phyloP scores from a whole-genome alignment of 2,888 invertebrate genomes.

The Esperia sulphurella region DNA sequence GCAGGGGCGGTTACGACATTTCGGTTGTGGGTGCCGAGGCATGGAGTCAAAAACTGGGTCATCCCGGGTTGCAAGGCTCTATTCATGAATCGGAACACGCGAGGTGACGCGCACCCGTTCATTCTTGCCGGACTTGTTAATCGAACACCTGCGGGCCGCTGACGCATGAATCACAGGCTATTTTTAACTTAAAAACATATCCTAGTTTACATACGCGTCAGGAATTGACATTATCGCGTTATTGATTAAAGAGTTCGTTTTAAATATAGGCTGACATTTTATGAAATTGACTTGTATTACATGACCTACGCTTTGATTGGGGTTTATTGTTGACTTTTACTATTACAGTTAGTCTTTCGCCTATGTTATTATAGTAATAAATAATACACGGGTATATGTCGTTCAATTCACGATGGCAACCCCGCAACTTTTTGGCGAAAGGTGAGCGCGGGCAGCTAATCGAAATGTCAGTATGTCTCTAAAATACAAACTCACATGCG shows the following conservation, averaged over 20 bases:
- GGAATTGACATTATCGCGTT: neutral
- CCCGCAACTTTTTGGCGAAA: too few relatives aligned
- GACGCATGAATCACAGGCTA: slow-evolving; percentile 33
- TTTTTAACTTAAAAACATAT: neutral
- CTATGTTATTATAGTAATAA: too few relatives aligned
- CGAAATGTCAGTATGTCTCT: too few relatives aligned
- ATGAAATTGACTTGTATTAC: too few relatives aligned
- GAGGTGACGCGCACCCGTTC: slow-evolving; percentile 60
- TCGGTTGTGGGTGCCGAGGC: slow-evolving; percentile 17
- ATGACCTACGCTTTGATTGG: too few relatives aligned
- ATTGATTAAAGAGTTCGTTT: neutral
- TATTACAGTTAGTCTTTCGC: too few relatives aligned
- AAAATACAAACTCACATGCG: too few relatives aligned
- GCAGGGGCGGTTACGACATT: slow-evolving; percentile 31
- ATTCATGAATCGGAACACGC: slow-evolving; percentile 78
- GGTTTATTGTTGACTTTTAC: too few relatives aligned
- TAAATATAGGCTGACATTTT: neutral
- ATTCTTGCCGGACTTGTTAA: slow-evolving; percentile 62
- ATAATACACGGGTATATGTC: too few relatives aligned
- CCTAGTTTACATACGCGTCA: neutral
- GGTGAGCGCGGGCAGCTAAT: too few relatives aligned
- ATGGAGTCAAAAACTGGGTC: slow-evolving; percentile 82
- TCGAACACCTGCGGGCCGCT: slow-evolving; percentile 33
- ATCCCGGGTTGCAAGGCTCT: slow-evolving; percentile 82
- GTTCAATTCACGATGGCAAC: too few relatives aligned